A percentile compares a stretch with the other conserved stretches of the same genome.
Conservation (phyloP, 2,113 vertebrate species). For the Corvus hawaiiensis region DNA sequence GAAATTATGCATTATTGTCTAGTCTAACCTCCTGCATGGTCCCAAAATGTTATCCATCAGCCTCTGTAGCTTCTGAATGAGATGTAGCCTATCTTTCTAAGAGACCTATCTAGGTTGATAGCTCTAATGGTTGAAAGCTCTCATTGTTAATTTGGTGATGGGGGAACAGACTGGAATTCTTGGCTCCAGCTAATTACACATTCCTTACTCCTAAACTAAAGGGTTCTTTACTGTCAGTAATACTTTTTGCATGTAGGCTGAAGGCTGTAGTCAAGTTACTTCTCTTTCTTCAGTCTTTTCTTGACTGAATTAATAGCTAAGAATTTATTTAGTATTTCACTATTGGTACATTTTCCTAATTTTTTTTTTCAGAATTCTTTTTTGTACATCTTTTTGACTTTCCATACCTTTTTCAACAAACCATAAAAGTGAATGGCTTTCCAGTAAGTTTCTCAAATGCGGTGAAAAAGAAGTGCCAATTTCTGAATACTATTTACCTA, state of each 20-base stretch:
- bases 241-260: neutral
- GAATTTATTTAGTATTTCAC: neutral
- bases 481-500: neutral
- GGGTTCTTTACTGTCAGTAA: neutral
- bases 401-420: neutral
- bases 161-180: neutral
- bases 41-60: neutral
- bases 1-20: neutral
- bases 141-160: neutral
- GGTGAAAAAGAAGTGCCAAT: neutral
- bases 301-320: neutral
- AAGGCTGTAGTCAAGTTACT: neutral
- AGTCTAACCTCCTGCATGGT: neutral
- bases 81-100: neutral
- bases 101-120: neutral
- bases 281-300: neutral
- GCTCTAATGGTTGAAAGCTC: neutral
- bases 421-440: neutral
- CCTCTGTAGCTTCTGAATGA: neutral
- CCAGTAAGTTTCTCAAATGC: neutral
- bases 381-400: neutral
- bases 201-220: neutral
- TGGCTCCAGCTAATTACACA: neutral
- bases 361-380: neutral
- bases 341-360: neutral